Evolutionary conservation across 2,113 vertebrate genomes (phyloP).

Genomic region (Mus pahari): DNA sequence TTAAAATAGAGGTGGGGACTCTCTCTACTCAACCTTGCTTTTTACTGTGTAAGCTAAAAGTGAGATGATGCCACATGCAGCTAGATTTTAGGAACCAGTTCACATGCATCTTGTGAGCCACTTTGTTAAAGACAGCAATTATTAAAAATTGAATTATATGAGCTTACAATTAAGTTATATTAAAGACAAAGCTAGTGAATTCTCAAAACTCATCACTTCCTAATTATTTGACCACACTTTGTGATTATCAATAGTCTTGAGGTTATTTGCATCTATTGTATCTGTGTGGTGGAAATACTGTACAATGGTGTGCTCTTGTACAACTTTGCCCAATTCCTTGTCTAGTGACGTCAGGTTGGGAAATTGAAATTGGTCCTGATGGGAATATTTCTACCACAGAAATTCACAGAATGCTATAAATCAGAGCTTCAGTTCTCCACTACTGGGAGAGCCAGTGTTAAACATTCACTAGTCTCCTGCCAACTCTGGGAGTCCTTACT

Average conservation of each 20-base stretch:
- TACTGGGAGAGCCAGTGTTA: neutral
- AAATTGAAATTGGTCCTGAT: neutral
- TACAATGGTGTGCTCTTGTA: neutral
- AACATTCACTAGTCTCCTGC: neutral
- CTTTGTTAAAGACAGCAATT: constrained; percentile 45
- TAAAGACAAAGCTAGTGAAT: constrained; percentile 44
- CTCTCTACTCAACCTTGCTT: constrained; percentile 4
- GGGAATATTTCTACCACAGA: constrained; percentile 29
- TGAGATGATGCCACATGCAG: neutral
- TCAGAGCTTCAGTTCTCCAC: neutral
- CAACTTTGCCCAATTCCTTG: neutral
- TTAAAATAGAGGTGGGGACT: neutral
- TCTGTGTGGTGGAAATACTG: neutral
- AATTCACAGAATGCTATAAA: constrained; percentile 42
- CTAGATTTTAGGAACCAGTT: neutral
- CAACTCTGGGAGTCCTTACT: neutral
- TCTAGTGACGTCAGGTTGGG: neutral
- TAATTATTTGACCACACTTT: constrained; percentile 27
- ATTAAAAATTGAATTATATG: constrained; percentile 58
- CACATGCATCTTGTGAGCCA: neutral
- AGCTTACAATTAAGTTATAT: constrained; percentile 36
- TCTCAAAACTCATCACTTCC: constrained; percentile 25
- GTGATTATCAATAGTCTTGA: neutral
- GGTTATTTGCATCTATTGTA: neutral
- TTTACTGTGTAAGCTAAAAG: neutral